Conservation (phyloP, 2,113 vertebrate species). For the Aspiorhynchus laticeps region DNA sequence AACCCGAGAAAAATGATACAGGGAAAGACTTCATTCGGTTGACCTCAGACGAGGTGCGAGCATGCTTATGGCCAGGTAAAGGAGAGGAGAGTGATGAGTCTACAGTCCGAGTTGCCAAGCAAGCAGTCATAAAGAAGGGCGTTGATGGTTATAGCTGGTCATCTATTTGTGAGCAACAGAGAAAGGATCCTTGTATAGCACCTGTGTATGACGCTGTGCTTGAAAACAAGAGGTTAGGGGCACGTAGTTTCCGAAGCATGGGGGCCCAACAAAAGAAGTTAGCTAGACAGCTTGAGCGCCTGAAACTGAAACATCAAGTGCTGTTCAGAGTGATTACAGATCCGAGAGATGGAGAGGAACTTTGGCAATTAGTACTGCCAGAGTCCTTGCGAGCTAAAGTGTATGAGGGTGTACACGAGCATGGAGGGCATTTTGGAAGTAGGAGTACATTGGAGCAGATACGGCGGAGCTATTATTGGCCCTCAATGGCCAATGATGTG, state of each 20-base stretch:
- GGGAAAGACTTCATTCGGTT: background rate
- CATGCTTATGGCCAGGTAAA: background rate
- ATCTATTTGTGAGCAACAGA: background rate
- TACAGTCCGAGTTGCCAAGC: background rate
- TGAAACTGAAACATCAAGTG: slow-evolving; percentile 1
- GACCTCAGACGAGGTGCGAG: background rate
- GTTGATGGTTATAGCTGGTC: background rate
- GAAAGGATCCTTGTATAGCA: background rate
- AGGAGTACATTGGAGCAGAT: slow-evolving; percentile 11
- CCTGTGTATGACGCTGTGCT: background rate
- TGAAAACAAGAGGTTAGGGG: too few species aligned
- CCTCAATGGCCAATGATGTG: slow-evolving; percentile 18
- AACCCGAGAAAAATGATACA: background rate
- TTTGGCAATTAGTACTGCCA: slow-evolving; percentile 30
- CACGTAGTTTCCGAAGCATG: too few species aligned
- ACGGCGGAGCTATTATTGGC: slow-evolving; percentile 22
- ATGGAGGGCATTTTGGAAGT: slow-evolving; percentile 13
- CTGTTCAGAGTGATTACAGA: background rate
- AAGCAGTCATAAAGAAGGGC: background rate
- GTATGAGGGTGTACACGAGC: slow-evolving; percentile 30
- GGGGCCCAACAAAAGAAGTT: background rate
- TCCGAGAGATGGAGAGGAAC: slow-evolving; percentile 30
- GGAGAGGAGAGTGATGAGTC: background rate
- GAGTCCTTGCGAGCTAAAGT: background rate
- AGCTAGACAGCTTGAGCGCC: background rate